A percentile compares a stretch with the other conserved stretches of the same genome.
phyloP scores from a whole-genome alignment of 2,888 invertebrate genomes.

The Smittia sp. region DNA sequence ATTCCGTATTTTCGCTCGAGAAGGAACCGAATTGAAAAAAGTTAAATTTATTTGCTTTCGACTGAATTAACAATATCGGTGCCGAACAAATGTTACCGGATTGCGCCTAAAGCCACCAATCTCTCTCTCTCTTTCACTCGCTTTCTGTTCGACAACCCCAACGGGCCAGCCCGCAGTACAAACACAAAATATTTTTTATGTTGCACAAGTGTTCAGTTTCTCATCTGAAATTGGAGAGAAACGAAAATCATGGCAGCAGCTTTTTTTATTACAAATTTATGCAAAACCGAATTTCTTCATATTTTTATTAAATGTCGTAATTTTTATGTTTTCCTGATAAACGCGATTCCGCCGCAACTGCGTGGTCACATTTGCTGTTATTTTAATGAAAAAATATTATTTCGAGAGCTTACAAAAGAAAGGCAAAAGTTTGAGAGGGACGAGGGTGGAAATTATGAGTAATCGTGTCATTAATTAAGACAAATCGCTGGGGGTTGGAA shows the following conservation, averaged over 20 bases:
- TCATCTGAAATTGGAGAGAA: not conserved
- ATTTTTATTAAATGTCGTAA: constrained; percentile 40
- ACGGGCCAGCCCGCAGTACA: constrained; percentile 17
- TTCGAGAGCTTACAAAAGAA: too few relatives aligned
- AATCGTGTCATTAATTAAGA: constrained; percentile 38
- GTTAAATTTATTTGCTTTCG: constrained; percentile 30
- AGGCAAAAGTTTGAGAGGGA: not conserved
- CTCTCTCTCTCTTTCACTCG: not conserved
- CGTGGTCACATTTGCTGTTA: constrained; percentile 25
- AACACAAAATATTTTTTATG: constrained; percentile 35
- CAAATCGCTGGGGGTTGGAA: constrained; percentile 12
- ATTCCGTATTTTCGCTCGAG: not conserved
- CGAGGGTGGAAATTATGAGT: constrained; percentile 19
- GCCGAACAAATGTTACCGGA: constrained; percentile 27
- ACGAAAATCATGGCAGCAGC: not conserved
- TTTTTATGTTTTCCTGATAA: constrained; percentile 38
- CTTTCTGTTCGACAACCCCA: not conserved
- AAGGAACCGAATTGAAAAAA: not conserved
- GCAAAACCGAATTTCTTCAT: constrained; percentile 28
- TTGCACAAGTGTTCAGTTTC: constrained; percentile 39
- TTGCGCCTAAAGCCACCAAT: not conserved
- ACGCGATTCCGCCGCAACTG: constrained; percentile 10
- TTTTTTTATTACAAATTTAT: constrained; percentile 37
- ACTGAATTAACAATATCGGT: constrained; percentile 24
- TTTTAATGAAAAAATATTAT: constrained; percentile 1